These are phyloP conservation scores for Typhlichthys eigenmanni DNA, from an alignment of 2,797 vertebrate species.

Conservation along the genomic window DNA sequence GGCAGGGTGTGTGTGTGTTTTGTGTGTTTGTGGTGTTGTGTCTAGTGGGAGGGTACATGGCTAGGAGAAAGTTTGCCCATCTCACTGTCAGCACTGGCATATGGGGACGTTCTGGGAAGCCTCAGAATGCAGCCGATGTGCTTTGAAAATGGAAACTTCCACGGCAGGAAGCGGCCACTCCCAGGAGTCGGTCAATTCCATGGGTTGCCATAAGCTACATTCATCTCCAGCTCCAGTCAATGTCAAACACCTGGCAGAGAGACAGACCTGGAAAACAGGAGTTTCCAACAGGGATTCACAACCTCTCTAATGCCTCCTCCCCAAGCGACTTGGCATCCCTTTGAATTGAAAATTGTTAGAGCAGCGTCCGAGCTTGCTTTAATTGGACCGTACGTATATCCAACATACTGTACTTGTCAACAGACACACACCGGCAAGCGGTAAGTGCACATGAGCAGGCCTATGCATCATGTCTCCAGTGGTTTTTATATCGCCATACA, in stretches of 20 bases:
- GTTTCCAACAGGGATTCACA: slow-evolving; percentile 71
- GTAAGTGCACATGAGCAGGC: neutral
- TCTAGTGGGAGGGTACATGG: slow-evolving; percentile 6
- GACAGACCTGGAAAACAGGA: slow-evolving; percentile 80
- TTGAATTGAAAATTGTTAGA: slow-evolving; percentile 77
- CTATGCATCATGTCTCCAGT: slow-evolving; percentile 53
- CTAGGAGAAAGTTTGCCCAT: slow-evolving; percentile 63
- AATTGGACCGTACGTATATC: slow-evolving; percentile 74
- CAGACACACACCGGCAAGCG: slow-evolving; percentile 27
- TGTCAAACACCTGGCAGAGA: slow-evolving; percentile 88
- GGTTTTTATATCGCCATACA: slow-evolving; percentile 53
- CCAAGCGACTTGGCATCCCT: slow-evolving; percentile 51
- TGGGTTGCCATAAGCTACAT: slow-evolving; percentile 83
- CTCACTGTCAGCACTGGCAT: slow-evolving; percentile 78
- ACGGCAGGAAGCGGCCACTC: slow-evolving; percentile 84
- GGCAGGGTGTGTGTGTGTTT: slow-evolving; percentile 49
- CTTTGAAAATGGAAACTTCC: slow-evolving; percentile 92
- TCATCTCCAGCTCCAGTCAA: slow-evolving; percentile 83
- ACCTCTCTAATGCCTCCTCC: slow-evolving; percentile 44
- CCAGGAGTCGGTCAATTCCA: slow-evolving; percentile 82
- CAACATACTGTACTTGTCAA: slow-evolving; percentile 60
- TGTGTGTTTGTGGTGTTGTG: slow-evolving; percentile 9
- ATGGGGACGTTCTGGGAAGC: slow-evolving; percentile 75
- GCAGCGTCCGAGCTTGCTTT: slow-evolving; percentile 64
- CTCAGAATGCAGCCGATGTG: slow-evolving; percentile 80